Base-by-base conservation (phyloP, 2,888 invertebrate species). In the Arctia plantaginis region DNA sequence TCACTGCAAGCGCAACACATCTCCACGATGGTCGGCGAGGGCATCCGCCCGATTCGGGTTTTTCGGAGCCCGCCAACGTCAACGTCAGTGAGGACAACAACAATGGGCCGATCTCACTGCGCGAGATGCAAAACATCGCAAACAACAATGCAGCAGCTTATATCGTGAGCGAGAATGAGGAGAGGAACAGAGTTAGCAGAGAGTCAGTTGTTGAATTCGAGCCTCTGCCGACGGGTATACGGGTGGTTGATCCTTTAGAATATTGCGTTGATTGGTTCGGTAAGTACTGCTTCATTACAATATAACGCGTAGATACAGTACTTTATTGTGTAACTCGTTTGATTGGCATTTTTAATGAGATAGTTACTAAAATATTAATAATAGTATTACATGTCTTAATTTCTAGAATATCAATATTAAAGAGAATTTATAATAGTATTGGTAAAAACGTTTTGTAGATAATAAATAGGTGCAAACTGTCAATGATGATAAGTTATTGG, bases 61-160 rank as follows among this genome's bases (percentile, higher is more conserved):
- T 95, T 92, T 92, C 92, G 1, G 95, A 95, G 84, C 93, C 95
- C 30, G 93, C 85, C 79, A 94, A 94, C 91, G 95, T 95, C 89
- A 95, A 94, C 88, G 90, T 94, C 85, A 91, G 90, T 85, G 96
- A 96, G 82, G 96, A 96, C 90, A 96, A 96, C 90, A 96, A 96
- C 91, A 96, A 96, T 85, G 96, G 96, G 0, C 96, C 96, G 47
- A 96, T 96, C 80, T 96, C 96, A 30, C 89, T 95, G 72, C 94
- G 96, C 35, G 96, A 96, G 89, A 93, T 96, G 94, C 96, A 96
- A 90, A 96, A 96, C 90, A 96, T 96, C 83, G 96, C 95, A 77
- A 96, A 96, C 89, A 96, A 96, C 89, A 96, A 96, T 82, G 96
- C 96, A 0, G 91, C 93, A 0, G 95, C 93, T 23, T 96, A 96